phyloP scores from a whole-genome alignment of 2,113 vertebrate genomes.

The Anas platyrhynchos region DNA sequence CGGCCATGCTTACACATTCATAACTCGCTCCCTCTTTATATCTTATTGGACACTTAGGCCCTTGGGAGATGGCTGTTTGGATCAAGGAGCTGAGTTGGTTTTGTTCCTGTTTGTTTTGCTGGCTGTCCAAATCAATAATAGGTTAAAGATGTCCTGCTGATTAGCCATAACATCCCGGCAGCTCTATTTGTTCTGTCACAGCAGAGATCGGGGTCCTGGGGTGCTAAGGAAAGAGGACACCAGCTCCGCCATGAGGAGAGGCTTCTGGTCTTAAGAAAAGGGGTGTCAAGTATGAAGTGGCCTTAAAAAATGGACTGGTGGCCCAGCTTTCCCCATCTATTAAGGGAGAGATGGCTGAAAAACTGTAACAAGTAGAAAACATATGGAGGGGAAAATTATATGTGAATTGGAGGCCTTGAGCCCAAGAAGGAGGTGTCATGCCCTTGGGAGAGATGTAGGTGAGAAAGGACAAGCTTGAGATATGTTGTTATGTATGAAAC shows the following conservation, averaged over 20 bases:
- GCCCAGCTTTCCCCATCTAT: not conserved
- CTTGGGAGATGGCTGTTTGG: not conserved
- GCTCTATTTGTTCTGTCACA: not conserved
- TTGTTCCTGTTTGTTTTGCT: not conserved
- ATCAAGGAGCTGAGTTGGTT: not conserved
- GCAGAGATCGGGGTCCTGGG: not conserved
- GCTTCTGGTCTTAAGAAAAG: not conserved
- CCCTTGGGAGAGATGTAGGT: not conserved
- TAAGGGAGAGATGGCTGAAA: not conserved
- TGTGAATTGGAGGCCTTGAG: not conserved
- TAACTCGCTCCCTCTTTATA: not conserved
- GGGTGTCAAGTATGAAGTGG: not conserved
- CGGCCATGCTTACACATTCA: fast-evolving
- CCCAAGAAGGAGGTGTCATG: not conserved
- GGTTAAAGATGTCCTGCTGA: not conserved
- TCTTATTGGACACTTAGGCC: not conserved
- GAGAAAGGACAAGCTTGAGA: not conserved
- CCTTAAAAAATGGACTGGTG: not conserved
- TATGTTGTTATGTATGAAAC: not conserved
- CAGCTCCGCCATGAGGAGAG: not conserved
- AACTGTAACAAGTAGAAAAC: not conserved
- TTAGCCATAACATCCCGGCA: not conserved
- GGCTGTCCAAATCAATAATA: not conserved
- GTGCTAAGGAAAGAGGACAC: not conserved
- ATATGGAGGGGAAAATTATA: not conserved